Evolutionary conservation across 2,888 invertebrate species (phyloP).

Genomic region (Drosophila meridiana): DNA sequence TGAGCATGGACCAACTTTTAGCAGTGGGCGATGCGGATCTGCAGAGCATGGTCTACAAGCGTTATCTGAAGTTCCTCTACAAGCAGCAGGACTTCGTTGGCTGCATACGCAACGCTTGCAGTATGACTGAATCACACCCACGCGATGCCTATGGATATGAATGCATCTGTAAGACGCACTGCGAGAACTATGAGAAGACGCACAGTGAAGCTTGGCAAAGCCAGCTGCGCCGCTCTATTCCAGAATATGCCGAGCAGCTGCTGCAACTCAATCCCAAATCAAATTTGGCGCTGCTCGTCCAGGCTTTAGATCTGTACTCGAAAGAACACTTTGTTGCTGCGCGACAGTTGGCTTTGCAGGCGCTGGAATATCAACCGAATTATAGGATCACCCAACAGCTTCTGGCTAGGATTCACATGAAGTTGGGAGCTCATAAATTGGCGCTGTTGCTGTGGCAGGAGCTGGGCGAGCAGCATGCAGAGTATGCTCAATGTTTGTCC

Average conservation of each 20-base stretch:
- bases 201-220: constrained; percentile 45
- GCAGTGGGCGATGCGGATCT: constrained; percentile 37
- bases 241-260: constrained; percentile 86
- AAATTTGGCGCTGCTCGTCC: constrained; percentile 87
- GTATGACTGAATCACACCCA: constrained; percentile 86
- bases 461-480: constrained; percentile 48
- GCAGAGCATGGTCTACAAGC: constrained; percentile 70
- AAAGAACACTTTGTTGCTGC: constrained; percentile 87
- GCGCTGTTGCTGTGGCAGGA: constrained; percentile 80
- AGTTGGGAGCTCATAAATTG: constrained; percentile 86
- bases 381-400: constrained; percentile 86
- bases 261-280: constrained; percentile 87
- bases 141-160: constrained; percentile 86
- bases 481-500: constrained; percentile 77
- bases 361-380: constrained; percentile 84
- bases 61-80: constrained; percentile 82
- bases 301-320: constrained; percentile 87
- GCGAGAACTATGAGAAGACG: constrained; percentile 83
- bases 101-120: constrained; percentile 85
- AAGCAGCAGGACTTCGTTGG: constrained; percentile 83
- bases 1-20: constrained; percentile 71
- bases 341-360: constrained; percentile 85
- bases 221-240: constrained; percentile 82
- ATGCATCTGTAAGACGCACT: constrained; percentile 88
- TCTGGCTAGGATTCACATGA: constrained; percentile 85